Conservation (phyloP, 2,888 invertebrate species). For the Limnephilus lunatus region DNA sequence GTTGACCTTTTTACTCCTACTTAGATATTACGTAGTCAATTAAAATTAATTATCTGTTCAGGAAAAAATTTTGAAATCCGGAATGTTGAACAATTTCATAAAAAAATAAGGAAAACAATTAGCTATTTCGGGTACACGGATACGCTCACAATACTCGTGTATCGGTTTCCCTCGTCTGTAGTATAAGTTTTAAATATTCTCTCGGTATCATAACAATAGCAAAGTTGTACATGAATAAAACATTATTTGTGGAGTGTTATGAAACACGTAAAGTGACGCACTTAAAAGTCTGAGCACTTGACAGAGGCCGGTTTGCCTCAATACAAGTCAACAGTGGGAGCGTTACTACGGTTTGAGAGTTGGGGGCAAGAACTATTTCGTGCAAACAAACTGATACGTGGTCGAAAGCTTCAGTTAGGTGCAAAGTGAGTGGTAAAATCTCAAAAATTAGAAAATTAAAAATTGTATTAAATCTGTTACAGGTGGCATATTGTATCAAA, state of each 20-base stretch:
- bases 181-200: not conserved
- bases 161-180: too few relatives aligned
- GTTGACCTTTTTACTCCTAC: too few relatives aligned
- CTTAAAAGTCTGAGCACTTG: constrained; percentile 61
- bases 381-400: not conserved
- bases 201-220: not conserved
- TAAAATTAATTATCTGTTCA: too few relatives aligned
- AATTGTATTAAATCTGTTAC: too few relatives aligned
- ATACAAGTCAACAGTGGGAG: constrained; percentile 58
- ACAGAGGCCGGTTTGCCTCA: constrained; percentile 54
- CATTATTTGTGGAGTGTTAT: constrained; percentile 38
- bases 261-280: constrained; percentile 52
- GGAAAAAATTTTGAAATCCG: too few relatives aligned
- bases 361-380: not conserved
- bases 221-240: not conserved
- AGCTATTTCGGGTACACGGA: too few relatives aligned
- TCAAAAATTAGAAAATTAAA: too few relatives aligned
- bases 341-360: constrained; percentile 31
- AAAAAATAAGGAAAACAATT: too few relatives aligned
- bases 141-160: too few relatives aligned
- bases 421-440: not conserved
- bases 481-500: too few relatives aligned
- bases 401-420: not conserved
- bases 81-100: too few relatives aligned
- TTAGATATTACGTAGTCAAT: too few relatives aligned